A percentile compares a stretch with the other conserved stretches of the same genome.
These are phyloP conservation scores for Pseudobourletiella spinata DNA, from an alignment of 1,140 invertebrate genomes.

Conservation along the genomic window DNA sequence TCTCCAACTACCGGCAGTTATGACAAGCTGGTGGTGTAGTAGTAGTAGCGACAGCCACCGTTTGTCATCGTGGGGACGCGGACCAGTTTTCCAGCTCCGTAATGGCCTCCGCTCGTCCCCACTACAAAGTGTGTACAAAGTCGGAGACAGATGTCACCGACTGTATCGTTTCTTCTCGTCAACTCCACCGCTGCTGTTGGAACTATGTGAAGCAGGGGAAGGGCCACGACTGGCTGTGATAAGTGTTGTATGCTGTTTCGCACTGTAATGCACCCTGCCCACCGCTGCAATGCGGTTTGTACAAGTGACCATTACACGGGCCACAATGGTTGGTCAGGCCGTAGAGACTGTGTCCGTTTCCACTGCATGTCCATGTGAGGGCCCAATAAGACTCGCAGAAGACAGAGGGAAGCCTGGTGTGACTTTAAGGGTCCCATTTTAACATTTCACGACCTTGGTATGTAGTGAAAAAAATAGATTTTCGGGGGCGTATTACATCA, in stretches of 20 bases:
- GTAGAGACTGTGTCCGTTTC: too few species aligned
- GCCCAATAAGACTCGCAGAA: too few species aligned
- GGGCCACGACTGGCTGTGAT: not conserved
- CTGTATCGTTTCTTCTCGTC: not conserved
- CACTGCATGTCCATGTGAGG: too few species aligned
- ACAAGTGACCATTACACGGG: not conserved
- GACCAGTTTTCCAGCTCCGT: not conserved
- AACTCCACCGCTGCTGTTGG: not conserved
- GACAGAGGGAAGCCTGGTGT: slow-evolving; percentile 1
- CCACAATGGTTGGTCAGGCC: not conserved
- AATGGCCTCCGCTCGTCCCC: not conserved
- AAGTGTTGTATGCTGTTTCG: not conserved
- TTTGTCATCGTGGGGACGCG: not conserved
- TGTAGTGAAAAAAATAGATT: slow-evolving; percentile 24
- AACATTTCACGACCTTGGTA: slow-evolving; percentile 24
- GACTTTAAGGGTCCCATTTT: slow-evolving; percentile 22
- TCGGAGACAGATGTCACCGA: not conserved
- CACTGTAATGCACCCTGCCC: not conserved
- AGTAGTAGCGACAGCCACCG: not conserved
- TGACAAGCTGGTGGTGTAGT: too few species aligned
- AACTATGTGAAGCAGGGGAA: not conserved
- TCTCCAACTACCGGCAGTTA: not conserved
- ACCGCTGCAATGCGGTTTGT: not conserved
- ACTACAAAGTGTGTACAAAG: not conserved
- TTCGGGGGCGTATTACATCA: slow-evolving; percentile 26